Conservation (phyloP, 2,113 vertebrate genomes). For the Ictidomys tridecemlineatus region DNA sequence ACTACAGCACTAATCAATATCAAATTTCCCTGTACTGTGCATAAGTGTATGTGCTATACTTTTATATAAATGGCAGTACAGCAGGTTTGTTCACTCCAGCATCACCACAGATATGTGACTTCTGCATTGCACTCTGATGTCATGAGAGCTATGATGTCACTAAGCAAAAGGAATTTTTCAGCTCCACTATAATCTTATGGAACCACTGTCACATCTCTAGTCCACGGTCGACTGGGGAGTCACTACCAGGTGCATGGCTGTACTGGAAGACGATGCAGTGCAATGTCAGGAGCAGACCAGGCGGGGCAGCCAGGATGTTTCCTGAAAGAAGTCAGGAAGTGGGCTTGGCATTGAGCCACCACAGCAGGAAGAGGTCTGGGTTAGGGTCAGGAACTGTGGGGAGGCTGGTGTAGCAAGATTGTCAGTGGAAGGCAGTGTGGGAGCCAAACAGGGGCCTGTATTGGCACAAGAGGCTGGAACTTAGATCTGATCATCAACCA, state of each 20-base stretch:
- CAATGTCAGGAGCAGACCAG: background rate
- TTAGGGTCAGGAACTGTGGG: no score
- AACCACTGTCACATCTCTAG: no score
- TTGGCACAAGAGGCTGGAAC: no score
- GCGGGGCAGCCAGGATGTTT: background rate
- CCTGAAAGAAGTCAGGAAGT: background rate
- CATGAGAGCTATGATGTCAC: background rate
- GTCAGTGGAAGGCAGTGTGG: background rate
- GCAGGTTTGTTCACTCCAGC: no score
- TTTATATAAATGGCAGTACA: no score
- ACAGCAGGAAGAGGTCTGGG: background rate
- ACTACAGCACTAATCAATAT: background rate
- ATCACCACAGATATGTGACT: no score
- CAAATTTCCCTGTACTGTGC: background rate
- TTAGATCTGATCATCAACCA: background rate
- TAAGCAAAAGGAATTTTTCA: no score
- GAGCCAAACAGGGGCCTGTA: background rate
- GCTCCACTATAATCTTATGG: no score
- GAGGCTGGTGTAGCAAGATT: background rate
- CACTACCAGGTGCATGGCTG: background rate
- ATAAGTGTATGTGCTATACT: background rate
- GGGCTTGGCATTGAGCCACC: background rate
- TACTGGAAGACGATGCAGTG: background rate
- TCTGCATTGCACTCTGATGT: background rate
- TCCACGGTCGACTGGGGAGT: background rate